Conservation (phyloP, 2,888 invertebrate species). For the Dicranocentrus wangi region DNA sequence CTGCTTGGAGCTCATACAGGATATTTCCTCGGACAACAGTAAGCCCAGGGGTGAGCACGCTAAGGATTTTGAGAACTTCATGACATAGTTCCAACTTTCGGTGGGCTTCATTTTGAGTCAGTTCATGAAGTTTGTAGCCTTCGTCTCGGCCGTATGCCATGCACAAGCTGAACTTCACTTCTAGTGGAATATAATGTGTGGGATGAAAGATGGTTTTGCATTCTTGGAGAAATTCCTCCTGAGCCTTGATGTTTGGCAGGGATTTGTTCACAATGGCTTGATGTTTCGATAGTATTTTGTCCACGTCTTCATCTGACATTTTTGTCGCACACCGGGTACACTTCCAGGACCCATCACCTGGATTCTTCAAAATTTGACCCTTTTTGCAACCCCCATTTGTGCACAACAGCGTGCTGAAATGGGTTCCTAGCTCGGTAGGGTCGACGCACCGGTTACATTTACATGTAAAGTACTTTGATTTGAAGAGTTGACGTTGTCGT, state of each 20-base stretch:
- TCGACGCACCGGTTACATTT: constrained; percentile 68
- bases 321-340: constrained; percentile 54
- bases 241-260: constrained; percentile 59
- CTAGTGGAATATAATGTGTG: constrained; percentile 69
- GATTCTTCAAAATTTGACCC: constrained; percentile 59
- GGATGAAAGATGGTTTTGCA: constrained; percentile 68
- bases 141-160: constrained; percentile 71
- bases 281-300: constrained; percentile 52
- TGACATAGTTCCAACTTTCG: constrained; percentile 64
- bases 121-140: constrained; percentile 62
- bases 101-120: constrained; percentile 53
- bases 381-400: constrained; percentile 62
- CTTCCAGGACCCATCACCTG: constrained; percentile 43
- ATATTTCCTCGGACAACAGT: constrained; percentile 63
- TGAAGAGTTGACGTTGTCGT: constrained; percentile 60
- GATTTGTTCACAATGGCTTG: constrained; percentile 50
- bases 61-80: constrained; percentile 62
- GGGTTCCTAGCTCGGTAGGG: constrained; percentile 69
- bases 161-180: constrained; percentile 68
- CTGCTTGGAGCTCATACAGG: constrained; percentile 72
- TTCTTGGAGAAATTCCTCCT: constrained; percentile 68
- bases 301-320: constrained; percentile 33
- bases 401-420: constrained; percentile 69
- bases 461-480: constrained; percentile 71
- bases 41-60: constrained; percentile 59